phyloP scores from a whole-genome alignment of 2,888 invertebrate genomes.

The Nemotelus nigrinus region DNA sequence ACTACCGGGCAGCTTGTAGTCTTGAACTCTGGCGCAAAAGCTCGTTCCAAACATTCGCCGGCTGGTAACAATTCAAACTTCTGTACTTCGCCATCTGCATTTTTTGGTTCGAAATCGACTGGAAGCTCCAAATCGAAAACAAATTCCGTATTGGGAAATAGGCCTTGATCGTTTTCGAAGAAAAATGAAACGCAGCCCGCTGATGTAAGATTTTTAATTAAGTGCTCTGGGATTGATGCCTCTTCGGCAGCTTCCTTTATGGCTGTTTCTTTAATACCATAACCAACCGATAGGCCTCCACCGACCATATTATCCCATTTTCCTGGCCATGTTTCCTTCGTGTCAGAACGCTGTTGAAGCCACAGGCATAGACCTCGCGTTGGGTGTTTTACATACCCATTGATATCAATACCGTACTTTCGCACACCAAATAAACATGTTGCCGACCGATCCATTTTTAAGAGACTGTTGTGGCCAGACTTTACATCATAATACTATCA shows the following conservation, averaged over 20 bases:
- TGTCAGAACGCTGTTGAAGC: constrained; percentile 90
- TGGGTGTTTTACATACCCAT: constrained; percentile 89
- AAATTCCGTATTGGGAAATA: constrained; percentile 95
- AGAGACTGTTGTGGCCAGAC: constrained; percentile 69
- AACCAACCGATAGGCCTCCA: constrained; percentile 90
- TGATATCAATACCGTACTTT: constrained; percentile 94
- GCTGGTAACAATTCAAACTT: constrained; percentile 88
- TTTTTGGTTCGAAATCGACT: constrained; percentile 87
- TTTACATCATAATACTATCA: constrained; percentile 89
- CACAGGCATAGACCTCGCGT: constrained; percentile 84
- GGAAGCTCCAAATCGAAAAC: constrained; percentile 93
- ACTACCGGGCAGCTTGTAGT: constrained; percentile 93
- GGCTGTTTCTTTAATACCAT: constrained; percentile 88
- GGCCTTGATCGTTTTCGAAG: constrained; percentile 91
- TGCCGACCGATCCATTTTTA: constrained; percentile 91
- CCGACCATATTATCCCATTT: constrained; percentile 97
- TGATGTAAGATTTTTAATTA: constrained; percentile 70
- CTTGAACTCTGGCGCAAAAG: constrained; percentile 87
- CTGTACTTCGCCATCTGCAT: constrained; percentile 94
- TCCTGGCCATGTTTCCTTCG: constrained; percentile 94
- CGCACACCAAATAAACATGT: constrained; percentile 93
- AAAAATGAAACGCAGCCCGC: constrained; percentile 71
- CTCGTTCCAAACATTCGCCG: constrained; percentile 82
- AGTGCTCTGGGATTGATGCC: constrained; percentile 84
- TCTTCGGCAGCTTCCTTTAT: constrained; percentile 95